These are phyloP conservation scores for Apodemus agrarius DNA, from an alignment of 2,797 vertebrate species.

Conservation along the genomic window DNA sequence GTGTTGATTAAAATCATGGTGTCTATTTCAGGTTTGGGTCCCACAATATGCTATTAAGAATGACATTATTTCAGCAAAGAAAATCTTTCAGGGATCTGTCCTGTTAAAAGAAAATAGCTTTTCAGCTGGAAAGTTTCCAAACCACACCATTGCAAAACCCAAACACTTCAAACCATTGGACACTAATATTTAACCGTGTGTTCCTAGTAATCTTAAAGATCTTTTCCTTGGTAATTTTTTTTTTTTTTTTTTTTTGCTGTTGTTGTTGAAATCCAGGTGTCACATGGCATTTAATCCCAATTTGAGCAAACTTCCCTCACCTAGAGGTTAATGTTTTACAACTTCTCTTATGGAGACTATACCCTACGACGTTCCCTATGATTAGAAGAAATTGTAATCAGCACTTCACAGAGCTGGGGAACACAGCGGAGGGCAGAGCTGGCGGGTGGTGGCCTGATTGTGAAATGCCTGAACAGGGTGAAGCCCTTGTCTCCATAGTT, in stretches of 20 bases:
- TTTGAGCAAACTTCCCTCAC: conserved; percentile 40
- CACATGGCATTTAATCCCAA: conserved; percentile 49
- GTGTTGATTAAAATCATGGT: conserved; percentile 85
- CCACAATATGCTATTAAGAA: conserved; percentile 82
- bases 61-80: conserved; percentile 83
- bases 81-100: conserved; percentile 80
- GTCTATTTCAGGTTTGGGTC: conserved; percentile 85
- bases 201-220: conserved; percentile 68
- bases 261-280: conserved; percentile 64
- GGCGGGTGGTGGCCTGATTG: conserved; percentile 43
- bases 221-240: conserved; percentile 60
- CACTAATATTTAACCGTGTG: conserved; percentile 83
- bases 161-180: conserved; percentile 77
- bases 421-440: conserved; percentile 13
- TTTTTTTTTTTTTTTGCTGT: conserved; percentile 40
- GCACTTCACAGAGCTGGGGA: conserved; percentile 63
- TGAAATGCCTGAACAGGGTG: conserved; percentile 58
- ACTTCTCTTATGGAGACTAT: neutral
- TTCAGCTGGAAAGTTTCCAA: conserved; percentile 83
- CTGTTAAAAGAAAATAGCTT: conserved; percentile 81
- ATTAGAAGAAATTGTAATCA: conserved; percentile 61
- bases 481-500: conserved; percentile 50
- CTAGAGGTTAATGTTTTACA: conserved; percentile 37
- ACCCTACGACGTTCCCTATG: neutral
- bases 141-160: conserved; percentile 85